A percentile compares a stretch with the other conserved stretches of the same genome.
Evolutionary conservation across 2,888 invertebrate genomes (phyloP).

Genomic region (Cryptocheilus praepositus): DNA sequence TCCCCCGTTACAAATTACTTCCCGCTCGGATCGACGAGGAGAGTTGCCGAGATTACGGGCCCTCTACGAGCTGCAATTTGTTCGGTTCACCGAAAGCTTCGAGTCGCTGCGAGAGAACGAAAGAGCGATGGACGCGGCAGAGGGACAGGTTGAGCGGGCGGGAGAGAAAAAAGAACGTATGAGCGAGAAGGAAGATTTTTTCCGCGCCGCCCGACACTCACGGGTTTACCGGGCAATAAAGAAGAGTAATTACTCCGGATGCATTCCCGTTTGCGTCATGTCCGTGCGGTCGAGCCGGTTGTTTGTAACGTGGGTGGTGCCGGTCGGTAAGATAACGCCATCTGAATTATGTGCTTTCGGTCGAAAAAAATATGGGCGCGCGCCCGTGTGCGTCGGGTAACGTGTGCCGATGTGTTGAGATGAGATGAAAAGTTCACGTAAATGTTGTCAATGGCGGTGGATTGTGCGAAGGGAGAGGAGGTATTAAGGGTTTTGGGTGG

Average conservation of each 20-base stretch:
- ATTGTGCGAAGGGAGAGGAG: no score
- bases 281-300: not conserved
- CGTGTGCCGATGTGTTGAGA: not conserved
- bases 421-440: no score
- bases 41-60: slow-evolving; percentile 6
- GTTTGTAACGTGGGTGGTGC: not conserved
- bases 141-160: not conserved
- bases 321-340: not conserved
- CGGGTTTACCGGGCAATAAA: slow-evolving; percentile 4
- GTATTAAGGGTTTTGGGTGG: no score
- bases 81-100: not conserved
- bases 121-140: not conserved
- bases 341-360: not conserved
- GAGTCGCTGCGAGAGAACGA: not conserved
- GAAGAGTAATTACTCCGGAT: slow-evolving; percentile 9
- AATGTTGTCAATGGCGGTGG: no score
- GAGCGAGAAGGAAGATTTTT: not conserved
- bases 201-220: not conserved
- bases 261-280: not conserved
- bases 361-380: no score
- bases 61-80: slow-evolving; percentile 5
- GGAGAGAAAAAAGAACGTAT: not conserved
- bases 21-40: slow-evolving; percentile 5
- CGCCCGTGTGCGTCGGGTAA: no score
- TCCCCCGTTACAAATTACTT: slow-evolving; percentile 3